Conservation (phyloP, 1,140 invertebrate genomes). For the Frieseomelitta varia region DNA sequence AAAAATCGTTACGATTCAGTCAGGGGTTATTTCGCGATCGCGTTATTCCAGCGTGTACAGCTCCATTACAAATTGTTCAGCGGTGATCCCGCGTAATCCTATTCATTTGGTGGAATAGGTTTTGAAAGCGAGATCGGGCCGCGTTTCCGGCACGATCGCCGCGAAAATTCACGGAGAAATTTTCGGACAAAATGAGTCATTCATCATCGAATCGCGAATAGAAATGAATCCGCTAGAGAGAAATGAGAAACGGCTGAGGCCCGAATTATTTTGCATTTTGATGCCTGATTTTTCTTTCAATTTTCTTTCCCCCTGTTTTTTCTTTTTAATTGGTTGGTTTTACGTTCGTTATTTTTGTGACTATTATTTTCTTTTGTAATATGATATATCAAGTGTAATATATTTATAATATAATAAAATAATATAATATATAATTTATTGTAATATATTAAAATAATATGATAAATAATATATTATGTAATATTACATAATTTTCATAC, state of each 20-base stretch:
- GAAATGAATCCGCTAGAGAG: background rate
- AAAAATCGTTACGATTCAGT: conserved; percentile 3
- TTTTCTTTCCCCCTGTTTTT: no score
- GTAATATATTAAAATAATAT: no score
- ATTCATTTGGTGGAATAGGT: conserved; percentile 7
- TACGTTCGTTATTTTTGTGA: background rate
- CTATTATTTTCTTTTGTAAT: no score
- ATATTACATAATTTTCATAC: background rate
- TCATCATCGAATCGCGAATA: background rate
- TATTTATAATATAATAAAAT: no score
- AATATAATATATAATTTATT: no score
- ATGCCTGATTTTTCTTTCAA: background rate
- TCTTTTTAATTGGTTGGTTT: background rate
- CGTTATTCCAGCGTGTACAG: conserved; percentile 8
- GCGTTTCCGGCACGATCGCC: background rate
- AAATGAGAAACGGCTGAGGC: no score
- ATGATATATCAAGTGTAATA: no score
- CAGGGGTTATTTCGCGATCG: conserved; percentile 11
- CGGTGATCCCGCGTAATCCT: conserved; percentile 20
- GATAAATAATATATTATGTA: background rate
- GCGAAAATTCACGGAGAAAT: background rate
- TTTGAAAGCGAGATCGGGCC: background rate
- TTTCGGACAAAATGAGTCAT: background rate
- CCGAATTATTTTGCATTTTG: background rate
- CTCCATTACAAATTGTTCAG: conserved; percentile 18